Base-by-base conservation (phyloP, 2,888 invertebrate genomes). In the Aplocera efformata region DNA sequence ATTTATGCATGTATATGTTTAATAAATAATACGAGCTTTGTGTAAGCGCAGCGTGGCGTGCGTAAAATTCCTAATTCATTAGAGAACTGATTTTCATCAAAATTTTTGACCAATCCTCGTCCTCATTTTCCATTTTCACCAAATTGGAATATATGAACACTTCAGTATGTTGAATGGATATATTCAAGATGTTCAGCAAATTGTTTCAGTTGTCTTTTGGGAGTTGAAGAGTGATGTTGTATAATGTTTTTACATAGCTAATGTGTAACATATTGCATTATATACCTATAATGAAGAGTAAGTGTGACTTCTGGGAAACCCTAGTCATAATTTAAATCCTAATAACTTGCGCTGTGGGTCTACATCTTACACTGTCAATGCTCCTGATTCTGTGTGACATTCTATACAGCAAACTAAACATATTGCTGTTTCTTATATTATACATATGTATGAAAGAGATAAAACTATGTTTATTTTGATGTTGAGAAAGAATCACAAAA, bases 1-100 rank as follows among this genome's bases (percentile, higher is more conserved):
- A 59, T 60, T 48, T 60, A 60, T 65, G 63, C 54, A 45, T 58
- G 42, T 56, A 37, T 53, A 49, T 58, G 53, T 63, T 59, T 60
- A 35, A 32, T 32, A 41, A 48, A 42, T 43, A 45, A 49, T 33
- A 44, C 21, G 52, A 52, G 54, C 52, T 52, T 53, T 44, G 43
- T 41, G 44, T 42, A 25, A 42, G 42, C 49, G 48, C 53, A 30
- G 35, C 44, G 28, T 30, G 32, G 41, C 45, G 34, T 44, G 48
- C 49, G 40, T 42, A 32, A 37, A 42, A 35, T 39, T 42, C 25
- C 43, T 44, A 17, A 31, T 21, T 26, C 50, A 36, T 28, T 33
- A 10, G 30, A 29, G 21, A 40, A 37, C 32, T 39, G 23, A 46
- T 31, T 41, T 41, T 26, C 27, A 44, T 33, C 32, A 24, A 24